Percentiles rank a stretch among this genome's conserved stretches.
Evolutionary conservation across 2,888 invertebrate genomes (phyloP).

Genomic region (Acleris laterana): DNA sequence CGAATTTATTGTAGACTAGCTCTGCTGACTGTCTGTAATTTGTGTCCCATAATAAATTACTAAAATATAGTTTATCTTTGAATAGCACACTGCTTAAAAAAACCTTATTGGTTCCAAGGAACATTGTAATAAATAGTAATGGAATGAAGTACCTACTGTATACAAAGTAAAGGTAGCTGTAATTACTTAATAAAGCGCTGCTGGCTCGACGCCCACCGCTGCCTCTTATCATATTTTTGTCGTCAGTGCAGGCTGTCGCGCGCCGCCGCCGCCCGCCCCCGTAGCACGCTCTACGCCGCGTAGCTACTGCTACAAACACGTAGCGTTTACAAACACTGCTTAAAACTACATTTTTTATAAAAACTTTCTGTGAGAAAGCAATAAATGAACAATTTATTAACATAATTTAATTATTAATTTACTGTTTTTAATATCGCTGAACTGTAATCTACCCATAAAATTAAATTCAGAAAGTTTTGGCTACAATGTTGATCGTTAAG

Average conservation of each 20-base stretch:
- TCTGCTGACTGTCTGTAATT: too few relatives aligned
- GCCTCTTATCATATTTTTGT: conserved; percentile 13
- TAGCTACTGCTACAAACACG: conserved; percentile 49
- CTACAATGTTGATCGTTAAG: conserved; percentile 16
- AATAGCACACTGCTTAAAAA: too few relatives aligned
- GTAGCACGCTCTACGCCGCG: conserved; percentile 48
- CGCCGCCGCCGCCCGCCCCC: conserved; percentile 56
- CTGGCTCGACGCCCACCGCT: conserved; percentile 11
- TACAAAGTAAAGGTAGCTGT: not conserved
- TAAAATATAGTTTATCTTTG: too few relatives aligned
- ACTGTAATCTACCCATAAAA: not conserved
- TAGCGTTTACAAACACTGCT: conserved; percentile 2
- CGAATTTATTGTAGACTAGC: too few relatives aligned
- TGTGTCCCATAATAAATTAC: too few relatives aligned
- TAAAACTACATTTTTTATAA: not conserved
- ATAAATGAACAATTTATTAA: too few relatives aligned
- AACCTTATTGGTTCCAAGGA: too few relatives aligned
- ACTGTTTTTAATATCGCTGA: not conserved
- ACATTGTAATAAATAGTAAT: too few relatives aligned
- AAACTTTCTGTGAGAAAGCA: not conserved
- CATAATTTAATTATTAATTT: not conserved
- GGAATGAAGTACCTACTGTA: too few relatives aligned
- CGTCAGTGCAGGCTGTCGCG: conserved; percentile 47
- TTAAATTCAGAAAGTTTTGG: too few relatives aligned
- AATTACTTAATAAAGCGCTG: not conserved